phyloP scores from a whole-genome alignment of 2,113 vertebrate genomes.

The Chitala chitala region DNA sequence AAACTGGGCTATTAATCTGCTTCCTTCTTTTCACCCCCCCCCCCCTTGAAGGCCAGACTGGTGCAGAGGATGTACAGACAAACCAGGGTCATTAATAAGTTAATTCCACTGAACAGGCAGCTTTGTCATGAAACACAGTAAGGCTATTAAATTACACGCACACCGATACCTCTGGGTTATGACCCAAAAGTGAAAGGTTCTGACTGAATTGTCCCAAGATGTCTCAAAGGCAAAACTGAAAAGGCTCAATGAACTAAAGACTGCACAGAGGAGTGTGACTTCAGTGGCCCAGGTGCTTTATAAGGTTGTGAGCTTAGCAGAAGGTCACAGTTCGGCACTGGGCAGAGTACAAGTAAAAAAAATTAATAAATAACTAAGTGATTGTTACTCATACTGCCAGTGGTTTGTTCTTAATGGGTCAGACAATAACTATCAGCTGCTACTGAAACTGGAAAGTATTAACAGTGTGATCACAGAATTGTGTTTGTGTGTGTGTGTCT shows the following conservation, averaged over 20 bases:
- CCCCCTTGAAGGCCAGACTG: neutral
- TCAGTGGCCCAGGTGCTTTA: no score
- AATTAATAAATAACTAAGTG: neutral
- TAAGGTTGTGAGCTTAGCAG: neutral
- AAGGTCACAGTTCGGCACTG: no score
- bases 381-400: neutral
- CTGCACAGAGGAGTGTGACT: no score
- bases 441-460: neutral
- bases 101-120: neutral
- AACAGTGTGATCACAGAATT: no score
- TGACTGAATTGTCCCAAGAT: no score
- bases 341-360: neutral
- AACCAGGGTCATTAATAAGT: neutral
- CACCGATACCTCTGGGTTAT: no score
- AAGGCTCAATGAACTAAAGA: no score
- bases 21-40: slow-evolving; percentile 47
- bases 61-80: neutral
- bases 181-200: neutral
- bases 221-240: no score
- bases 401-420: neutral
- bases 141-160: neutral
- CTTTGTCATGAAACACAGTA: neutral
- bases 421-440: neutral
- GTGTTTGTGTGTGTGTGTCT: no score
- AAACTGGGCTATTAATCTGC: slow-evolving; percentile 68